Conservation (phyloP, 2,113 vertebrate genomes). For the Phaethornis superciliosus region DNA sequence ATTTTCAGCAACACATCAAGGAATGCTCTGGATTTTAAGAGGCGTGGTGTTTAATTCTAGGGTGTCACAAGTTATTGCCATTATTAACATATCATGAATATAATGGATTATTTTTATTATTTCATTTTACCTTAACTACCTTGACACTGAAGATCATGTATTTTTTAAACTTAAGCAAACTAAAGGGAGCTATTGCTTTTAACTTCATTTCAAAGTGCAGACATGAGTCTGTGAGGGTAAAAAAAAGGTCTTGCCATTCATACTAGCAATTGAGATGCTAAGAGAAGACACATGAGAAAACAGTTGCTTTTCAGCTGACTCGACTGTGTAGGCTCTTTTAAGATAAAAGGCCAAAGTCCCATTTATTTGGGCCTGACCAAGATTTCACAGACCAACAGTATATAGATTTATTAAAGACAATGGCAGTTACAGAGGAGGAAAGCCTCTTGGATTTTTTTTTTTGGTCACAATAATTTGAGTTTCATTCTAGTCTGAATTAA, state of each 20-base stretch:
- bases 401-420: background rate
- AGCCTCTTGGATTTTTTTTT: fast-evolving
- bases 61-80: too few species aligned
- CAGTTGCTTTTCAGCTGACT: background rate
- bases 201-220: background rate
- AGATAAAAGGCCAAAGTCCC: background rate
- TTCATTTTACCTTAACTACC: background rate
- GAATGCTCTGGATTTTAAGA: background rate
- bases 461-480: background rate
- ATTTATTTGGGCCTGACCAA: background rate
- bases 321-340: background rate
- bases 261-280: background rate
- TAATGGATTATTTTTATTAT: background rate
- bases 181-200: background rate
- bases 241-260: background rate
- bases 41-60: too few species aligned
- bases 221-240: background rate
- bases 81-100: background rate
- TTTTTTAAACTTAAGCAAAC: background rate
- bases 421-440: background rate
- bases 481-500: background rate
- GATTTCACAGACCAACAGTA: background rate
- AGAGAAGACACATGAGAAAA: background rate
- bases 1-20: background rate
- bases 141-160: background rate